Evolutionary conservation across 2,888 invertebrate species (phyloP).

Genomic region (Ophioninae sp.): DNA sequence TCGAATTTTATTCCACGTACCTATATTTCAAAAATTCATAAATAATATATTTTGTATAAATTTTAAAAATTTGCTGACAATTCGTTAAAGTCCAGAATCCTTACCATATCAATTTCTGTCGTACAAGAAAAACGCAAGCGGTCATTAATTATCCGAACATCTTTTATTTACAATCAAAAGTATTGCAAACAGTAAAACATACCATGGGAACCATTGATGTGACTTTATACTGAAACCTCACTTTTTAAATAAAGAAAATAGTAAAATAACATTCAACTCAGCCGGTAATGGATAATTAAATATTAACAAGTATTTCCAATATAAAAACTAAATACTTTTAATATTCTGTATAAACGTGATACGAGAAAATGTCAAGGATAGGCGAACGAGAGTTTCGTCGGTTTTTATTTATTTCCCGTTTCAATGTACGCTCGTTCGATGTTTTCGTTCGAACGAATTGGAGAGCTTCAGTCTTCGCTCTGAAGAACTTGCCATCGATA

Average conservation of each 20-base stretch:
- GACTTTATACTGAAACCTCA: background rate
- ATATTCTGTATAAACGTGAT: background rate
- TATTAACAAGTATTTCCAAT: background rate
- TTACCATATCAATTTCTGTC: no score
- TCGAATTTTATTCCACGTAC: no score
- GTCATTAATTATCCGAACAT: background rate
- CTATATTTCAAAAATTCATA: no score
- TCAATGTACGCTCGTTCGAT: slow-evolving; percentile 4
- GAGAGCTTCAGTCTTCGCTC: background rate
- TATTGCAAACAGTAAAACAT: background rate
- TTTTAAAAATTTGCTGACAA: no score
- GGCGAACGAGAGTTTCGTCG: background rate
- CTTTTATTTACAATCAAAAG: no score
- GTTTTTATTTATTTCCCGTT: background rate
- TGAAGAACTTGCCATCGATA: slow-evolving; percentile 1
- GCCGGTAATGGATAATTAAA: background rate
- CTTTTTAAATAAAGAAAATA: background rate
- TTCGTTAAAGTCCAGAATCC: no score
- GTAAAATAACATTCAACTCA: background rate
- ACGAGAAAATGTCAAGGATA: background rate
- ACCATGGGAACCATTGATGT: background rate
- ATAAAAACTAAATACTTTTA: background rate
- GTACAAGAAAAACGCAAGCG: background rate
- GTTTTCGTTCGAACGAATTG: background rate
- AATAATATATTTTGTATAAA: no score